phyloP scores from a whole-genome alignment of 2,888 invertebrate species.

The Meloe dianella region DNA sequence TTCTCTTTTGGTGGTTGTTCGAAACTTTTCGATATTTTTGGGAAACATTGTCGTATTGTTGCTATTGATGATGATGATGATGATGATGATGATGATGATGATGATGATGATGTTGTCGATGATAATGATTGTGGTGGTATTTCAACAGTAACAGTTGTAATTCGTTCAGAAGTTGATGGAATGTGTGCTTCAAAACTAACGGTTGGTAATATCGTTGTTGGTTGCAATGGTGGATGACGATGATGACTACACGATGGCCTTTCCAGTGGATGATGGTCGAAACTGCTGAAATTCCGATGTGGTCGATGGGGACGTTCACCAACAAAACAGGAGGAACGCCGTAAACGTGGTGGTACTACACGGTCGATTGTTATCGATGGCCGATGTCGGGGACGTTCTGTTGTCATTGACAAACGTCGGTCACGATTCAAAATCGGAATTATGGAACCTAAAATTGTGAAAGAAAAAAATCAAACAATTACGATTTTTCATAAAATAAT shows the following conservation, averaged over 20 bases:
- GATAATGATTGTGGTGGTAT: slow-evolving; percentile 32
- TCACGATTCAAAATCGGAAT: slow-evolving; percentile 53
- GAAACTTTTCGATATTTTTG: slow-evolving; percentile 54
- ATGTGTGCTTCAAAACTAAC: slow-evolving; percentile 50
- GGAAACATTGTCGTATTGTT: slow-evolving; percentile 29
- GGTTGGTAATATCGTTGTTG: slow-evolving; percentile 37
- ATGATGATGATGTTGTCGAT: slow-evolving; percentile 28
- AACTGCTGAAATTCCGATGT: slow-evolving; percentile 56
- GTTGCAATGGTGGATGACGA: too few species aligned
- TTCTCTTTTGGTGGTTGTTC: slow-evolving; percentile 50
- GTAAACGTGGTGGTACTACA: slow-evolving; percentile 35
- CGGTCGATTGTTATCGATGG: slow-evolving; percentile 47
- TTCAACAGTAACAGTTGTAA: background rate
- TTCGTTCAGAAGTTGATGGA: background rate
- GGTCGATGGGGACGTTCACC: slow-evolving; percentile 42
- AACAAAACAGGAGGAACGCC: slow-evolving; percentile 56
- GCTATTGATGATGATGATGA: too few species aligned
- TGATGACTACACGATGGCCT: slow-evolving; percentile 45
- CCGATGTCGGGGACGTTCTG: slow-evolving; percentile 50
- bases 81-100: slow-evolving; percentile 34
- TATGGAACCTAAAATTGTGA: slow-evolving; percentile 49
- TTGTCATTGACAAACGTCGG: slow-evolving; percentile 52
- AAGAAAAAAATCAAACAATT: slow-evolving; percentile 33
- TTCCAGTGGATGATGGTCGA: slow-evolving; percentile 54
- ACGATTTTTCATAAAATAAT: too few species aligned